Percentiles rank a stretch among this genome's conserved stretches.
Conservation (phyloP, 2,888 invertebrate species). For the Scaeva pyrastri region DNA sequence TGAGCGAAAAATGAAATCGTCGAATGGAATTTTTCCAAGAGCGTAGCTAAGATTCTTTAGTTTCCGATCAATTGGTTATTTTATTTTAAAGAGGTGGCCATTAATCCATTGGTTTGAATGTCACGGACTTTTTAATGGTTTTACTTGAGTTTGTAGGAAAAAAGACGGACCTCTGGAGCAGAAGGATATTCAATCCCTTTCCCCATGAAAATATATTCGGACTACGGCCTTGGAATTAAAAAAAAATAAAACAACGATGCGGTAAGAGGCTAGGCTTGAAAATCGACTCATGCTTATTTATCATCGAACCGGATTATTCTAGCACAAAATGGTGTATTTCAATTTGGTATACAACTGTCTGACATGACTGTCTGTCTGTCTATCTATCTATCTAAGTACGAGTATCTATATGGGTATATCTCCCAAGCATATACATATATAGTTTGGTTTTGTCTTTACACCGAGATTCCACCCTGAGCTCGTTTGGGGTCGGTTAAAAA, state of each 20-base stretch:
- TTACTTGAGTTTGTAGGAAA: too few species aligned
- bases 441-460: constrained; percentile 9
- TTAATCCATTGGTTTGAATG: too few species aligned
- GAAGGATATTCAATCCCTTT: too few species aligned
- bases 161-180: too few species aligned
- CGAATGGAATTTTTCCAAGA: constrained; percentile 5
- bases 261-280: constrained; percentile 60
- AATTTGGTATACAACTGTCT: constrained; percentile 70
- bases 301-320: constrained; percentile 61
- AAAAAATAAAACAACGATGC: background rate
- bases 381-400: constrained; percentile 33
- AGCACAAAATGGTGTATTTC: constrained; percentile 69
- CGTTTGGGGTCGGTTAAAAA: background rate
- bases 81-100: background rate
- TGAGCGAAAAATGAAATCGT: constrained; percentile 31
- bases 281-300: constrained; percentile 71
- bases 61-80: too few species aligned
- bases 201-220: background rate
- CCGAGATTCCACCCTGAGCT: constrained; percentile 18
- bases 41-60: constrained; percentile 15
- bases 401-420: background rate
- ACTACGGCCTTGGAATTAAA: background rate
- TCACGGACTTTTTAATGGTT: too few species aligned
- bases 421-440: constrained; percentile 46
- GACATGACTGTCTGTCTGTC: constrained; percentile 66